A percentile compares a stretch with the other conserved stretches of the same genome.
Evolutionary conservation across 2,888 invertebrate genomes (phyloP).

Genomic region (Actias luna): DNA sequence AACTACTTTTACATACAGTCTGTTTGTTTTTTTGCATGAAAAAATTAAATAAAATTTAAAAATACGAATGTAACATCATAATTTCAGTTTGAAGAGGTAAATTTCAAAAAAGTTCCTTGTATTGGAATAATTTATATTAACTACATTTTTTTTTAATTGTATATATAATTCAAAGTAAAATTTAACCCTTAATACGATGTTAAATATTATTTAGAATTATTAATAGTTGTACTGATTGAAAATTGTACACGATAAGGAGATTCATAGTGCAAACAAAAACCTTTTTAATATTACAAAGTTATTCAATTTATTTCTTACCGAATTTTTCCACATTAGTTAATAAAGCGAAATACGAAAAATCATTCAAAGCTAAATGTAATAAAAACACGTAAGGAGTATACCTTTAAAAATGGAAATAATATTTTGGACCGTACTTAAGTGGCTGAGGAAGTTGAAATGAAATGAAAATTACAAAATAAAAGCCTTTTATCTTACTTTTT

Average conservation of each 20-base stretch:
- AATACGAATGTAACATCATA: too few relatives aligned
- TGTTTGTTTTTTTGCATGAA: not conserved
- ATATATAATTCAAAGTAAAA: too few relatives aligned
- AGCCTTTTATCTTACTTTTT: conserved; percentile 24
- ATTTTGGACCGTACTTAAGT: conserved; percentile 5
- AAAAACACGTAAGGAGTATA: not conserved
- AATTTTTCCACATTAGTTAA: not conserved
- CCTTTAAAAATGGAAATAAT: not conserved
- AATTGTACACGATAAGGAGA: too few relatives aligned
- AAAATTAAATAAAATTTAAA: too few relatives aligned
- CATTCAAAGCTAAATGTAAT: not conserved
- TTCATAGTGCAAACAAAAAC: too few relatives aligned
- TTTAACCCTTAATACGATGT: too few relatives aligned
- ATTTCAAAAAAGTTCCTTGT: not conserved
- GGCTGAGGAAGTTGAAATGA: conserved; percentile 23
- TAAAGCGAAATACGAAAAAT: not conserved
- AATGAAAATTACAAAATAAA: conserved; percentile 27
- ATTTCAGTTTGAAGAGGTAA: not conserved
- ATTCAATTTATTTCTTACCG: not conserved
- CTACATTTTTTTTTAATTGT: too few relatives aligned
- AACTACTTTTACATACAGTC: not conserved
- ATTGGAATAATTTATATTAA: too few relatives aligned
- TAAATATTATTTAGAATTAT: not conserved
- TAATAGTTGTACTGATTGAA: not conserved
- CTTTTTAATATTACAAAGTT: too few relatives aligned